Evolutionary conservation across 1,140 invertebrate genomes (phyloP), one percentile per base, ranked within the genome.

Genomic region (Planococcus citri): DNA sequence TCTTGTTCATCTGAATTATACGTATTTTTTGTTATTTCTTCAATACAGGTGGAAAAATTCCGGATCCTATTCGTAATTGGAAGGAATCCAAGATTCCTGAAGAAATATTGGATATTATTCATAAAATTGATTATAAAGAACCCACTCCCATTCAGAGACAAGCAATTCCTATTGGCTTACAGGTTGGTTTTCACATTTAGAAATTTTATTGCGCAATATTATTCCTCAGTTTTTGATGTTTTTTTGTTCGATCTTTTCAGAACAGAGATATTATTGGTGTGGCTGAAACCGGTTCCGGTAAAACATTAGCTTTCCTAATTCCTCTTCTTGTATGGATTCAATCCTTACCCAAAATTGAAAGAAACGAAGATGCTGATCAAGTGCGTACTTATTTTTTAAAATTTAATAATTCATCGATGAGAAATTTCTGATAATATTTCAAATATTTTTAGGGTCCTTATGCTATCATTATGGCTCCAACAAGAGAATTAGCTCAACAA

Each of bases 211-310:
- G n/a, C n/a, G 67, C 14, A 20, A 17, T 29, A 60, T 21, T 37
- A 4, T 41, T 68, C 10, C 12, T 67, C n/a, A 29, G 58, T 24
- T 68, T 69, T n/a, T n/a, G n/a, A 68, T 69, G 24, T 69, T 51
- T 33, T 57, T 37, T 37, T 37, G 33, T 14, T 51, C 10, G 4
- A 51, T 51, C 17, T 51, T 51, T 14, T 51, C 83, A 98, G 79
- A 99, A 99, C 80, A 83, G 97, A 67, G 97, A 99, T 78, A 98
- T 99, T 74, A 99, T 99, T 76, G 97, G 97, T 79, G 95, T 99
- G 14, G 97, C 97, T 67, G 96, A 99, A 82, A 99, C 97, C 72
- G 93, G 92, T 73, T 96, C 92, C 29, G 96, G 97, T 78, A 99
- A 99, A 85, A 99, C 97, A 0, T 82, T 97, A 22, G 97, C 97